Evolutionary conservation across 1,140 invertebrate genomes (phyloP), one percentile per base, ranked within the genome.

Genomic region (Ostrea denselamellosa): DNA sequence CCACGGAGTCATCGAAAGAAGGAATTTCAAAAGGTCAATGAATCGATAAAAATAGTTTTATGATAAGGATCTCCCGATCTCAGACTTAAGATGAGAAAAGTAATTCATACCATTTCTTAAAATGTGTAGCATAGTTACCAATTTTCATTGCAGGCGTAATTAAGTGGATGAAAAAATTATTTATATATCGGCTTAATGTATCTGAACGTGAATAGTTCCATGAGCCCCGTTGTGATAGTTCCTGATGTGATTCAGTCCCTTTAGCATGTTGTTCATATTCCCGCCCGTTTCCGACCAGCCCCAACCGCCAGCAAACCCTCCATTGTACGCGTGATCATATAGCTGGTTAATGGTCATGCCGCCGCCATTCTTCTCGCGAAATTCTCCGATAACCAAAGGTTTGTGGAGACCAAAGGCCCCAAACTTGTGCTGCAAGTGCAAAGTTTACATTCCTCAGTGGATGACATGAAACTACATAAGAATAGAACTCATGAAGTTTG

Each of bases 311-410:
- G 86, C 82, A 89, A 95, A 95, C 19, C 94, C 94, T 34, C 94
- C 90, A 56, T 88, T 91, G 88, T 95, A 95, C 14, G 91, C 92
- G 84, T 93, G 93, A 52, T 92, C 91, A 87, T 92, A 95, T 34
- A 95, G 87, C 44, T 93, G 87, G 53, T 90, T 90, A 12, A 93
- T 91, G 17, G 87, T 89, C 87, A 91, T 92, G 0, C 92, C 92
- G 19, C 83, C 91, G 12, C 92, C 91, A 65, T 93, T 92, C 53
- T 90, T 89, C 8, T 92, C 86, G 2, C 90, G 87, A 85, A 94
- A 95, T 89, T 95, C 95, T 17, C 94, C 95, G 34, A 95, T 93
- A 8, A 95, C 91, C n/a, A 95, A 85, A 0, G 95, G 95, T 86
- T 95, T 95, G 86, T 93, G 89, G 0, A 95, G 90, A 14, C 89